Conservation (phyloP, 2,113 vertebrate genomes). For the Onychostruthus taczanowskii region DNA sequence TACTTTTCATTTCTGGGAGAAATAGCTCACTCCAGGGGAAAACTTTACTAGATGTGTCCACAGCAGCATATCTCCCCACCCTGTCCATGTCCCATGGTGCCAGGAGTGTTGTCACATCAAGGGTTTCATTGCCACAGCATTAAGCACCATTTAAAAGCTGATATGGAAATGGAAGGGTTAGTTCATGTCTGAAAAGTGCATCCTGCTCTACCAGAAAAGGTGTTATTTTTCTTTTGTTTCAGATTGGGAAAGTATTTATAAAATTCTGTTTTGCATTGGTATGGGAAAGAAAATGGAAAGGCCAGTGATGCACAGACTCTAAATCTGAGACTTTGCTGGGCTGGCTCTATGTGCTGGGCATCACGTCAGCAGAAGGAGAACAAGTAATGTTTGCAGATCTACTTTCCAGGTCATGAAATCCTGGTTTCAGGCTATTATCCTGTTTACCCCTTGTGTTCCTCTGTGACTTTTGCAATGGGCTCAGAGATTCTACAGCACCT, state of each 20-base stretch:
- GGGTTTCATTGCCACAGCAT: neutral
- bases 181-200: neutral
- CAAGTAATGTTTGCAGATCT: neutral
- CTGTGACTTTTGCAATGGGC: neutral
- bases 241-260: neutral
- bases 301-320: neutral
- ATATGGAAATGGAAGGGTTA: neutral
- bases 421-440: neutral
- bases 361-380: neutral
- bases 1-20: neutral
- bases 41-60: neutral
- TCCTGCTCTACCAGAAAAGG: neutral
- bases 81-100: neutral
- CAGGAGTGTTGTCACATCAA: neutral
- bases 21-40: neutral
- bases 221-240: neutral
- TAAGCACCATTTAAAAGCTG: neutral
- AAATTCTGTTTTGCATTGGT: neutral
- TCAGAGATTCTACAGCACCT: neutral
- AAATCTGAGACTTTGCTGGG: neutral
- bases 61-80: neutral
- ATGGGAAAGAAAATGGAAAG: neutral
- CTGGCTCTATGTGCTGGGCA: neutral
- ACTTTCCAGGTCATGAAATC: neutral
- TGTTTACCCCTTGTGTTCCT: neutral